Conservation (phyloP, 64 coral and sea anemone species). For the Stylophora pistillata region DNA sequence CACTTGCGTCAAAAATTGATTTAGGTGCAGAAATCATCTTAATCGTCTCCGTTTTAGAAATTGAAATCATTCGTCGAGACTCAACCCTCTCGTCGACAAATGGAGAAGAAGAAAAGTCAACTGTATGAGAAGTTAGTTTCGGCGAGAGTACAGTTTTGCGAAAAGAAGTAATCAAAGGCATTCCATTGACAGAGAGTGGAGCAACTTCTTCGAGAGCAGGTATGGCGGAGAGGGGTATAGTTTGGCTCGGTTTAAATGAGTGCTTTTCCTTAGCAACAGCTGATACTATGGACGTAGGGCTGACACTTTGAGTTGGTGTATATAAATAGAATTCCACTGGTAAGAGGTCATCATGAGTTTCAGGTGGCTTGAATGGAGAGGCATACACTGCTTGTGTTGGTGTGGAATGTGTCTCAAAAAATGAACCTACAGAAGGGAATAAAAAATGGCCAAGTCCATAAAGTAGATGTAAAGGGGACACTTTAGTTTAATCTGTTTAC, state of each 20-base stretch:
- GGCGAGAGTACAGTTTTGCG: not conserved
- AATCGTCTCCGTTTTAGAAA: not conserved
- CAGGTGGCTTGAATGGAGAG: not conserved
- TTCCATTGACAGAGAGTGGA: not conserved
- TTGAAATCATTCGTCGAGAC: not conserved
- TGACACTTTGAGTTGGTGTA: not conserved
- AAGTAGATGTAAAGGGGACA: no score
- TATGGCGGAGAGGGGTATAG: not conserved
- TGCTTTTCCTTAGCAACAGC: not conserved
- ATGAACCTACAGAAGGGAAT: no score
- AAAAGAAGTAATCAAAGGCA: not conserved
- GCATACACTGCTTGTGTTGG: not conserved
- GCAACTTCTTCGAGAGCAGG: not conserved
- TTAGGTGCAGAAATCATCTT: not conserved
- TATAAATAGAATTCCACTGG: not conserved
- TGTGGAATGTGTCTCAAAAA: not conserved
- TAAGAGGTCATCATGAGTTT: not conserved
- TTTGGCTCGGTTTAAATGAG: not conserved
- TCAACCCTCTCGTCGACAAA: not conserved
- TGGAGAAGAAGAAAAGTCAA: not conserved
- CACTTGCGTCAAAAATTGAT: not conserved
- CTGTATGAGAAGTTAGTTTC: no score
- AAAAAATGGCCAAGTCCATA: no score
- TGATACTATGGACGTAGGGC: not conserved
- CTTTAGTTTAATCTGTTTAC: no score